phyloP scores from a whole-genome alignment of 2,113 vertebrate genomes.

The Labeo catla region DNA sequence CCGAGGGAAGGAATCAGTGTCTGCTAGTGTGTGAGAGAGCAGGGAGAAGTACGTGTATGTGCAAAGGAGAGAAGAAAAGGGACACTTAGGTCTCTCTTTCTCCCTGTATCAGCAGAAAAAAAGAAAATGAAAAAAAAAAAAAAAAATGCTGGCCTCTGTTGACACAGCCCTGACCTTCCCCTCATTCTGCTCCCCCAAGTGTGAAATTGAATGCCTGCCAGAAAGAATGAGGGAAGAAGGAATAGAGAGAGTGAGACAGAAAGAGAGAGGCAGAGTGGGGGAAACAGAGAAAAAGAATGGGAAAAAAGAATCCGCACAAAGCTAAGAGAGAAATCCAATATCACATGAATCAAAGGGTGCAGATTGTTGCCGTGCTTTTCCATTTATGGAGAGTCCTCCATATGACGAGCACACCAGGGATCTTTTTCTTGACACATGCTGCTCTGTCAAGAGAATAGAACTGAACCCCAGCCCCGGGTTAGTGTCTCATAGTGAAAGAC shows the following conservation, averaged over 20 bases:
- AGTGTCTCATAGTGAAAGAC: not conserved
- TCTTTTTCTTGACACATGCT: not conserved
- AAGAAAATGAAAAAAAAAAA: not conserved
- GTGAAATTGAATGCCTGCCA: constrained; percentile 66
- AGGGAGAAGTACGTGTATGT: constrained; percentile 18
- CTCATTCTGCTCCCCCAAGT: constrained; percentile 64
- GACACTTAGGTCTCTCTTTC: constrained; percentile 36
- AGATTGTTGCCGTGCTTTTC: constrained; percentile 55
- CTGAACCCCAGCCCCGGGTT: not conserved
- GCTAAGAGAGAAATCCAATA: constrained; percentile 59
- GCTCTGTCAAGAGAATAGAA: not conserved
- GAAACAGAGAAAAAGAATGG: constrained; percentile 31
- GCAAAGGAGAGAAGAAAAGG: constrained; percentile 46
- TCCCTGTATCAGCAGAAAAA: constrained; percentile 58
- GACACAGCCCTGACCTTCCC: constrained; percentile 64
- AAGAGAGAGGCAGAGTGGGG: constrained; percentile 19
- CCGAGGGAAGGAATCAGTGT: constrained; percentile 18
- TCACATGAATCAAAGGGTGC: constrained; percentile 53
- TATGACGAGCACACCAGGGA: constrained; percentile 5
- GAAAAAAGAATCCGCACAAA: constrained; percentile 45
- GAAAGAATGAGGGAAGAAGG: constrained; percentile 50
- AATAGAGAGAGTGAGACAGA: constrained; percentile 30
- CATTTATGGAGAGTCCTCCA: constrained; percentile 51
- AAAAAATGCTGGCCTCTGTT: constrained; percentile 58
- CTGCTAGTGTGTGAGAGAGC: constrained; percentile 13